phyloP scores from a whole-genome alignment of 2,797 vertebrate species.

The Benthosema pterotum region DNA sequence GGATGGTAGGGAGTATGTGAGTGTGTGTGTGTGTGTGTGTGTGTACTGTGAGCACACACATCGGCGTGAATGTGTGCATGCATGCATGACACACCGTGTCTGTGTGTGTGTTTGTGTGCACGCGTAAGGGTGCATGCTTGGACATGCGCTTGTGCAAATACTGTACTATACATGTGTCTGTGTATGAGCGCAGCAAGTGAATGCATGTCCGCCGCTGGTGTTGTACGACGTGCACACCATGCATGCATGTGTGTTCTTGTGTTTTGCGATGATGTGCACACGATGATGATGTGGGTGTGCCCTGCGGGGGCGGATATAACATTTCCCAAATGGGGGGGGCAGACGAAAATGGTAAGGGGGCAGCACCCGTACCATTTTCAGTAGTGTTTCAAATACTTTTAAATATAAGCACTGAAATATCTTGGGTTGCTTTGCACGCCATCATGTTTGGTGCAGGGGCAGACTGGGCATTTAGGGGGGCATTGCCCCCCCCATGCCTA shows the following conservation, averaged over 20 bases:
- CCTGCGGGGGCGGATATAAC: no score
- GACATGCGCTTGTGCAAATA: constrained; percentile 5
- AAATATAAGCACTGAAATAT: no score
- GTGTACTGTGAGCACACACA: background rate
- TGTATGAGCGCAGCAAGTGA: background rate
- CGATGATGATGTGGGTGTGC: constrained; percentile 33
- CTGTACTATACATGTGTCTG: constrained; percentile 2
- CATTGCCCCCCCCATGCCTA: no score
- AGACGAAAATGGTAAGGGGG: no score
- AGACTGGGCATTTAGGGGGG: no score
- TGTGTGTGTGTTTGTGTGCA: background rate
- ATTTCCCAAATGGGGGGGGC: no score
- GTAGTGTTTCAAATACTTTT: no score
- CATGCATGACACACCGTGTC: constrained; percentile 20
- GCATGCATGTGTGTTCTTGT: background rate
- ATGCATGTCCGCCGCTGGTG: background rate
- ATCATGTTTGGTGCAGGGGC: no score
- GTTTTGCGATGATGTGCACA: constrained; percentile 17
- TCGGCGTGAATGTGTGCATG: background rate
- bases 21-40: constrained; percentile 46
- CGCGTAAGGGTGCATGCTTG: background rate
- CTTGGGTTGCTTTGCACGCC: no score
- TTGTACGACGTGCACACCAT: no score
- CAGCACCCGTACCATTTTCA: no score
- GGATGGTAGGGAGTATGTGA: constrained; percentile 74